Base-by-base conservation (phyloP, 2,113 vertebrate species). In the Rhinolophus ferrumequinum region DNA sequence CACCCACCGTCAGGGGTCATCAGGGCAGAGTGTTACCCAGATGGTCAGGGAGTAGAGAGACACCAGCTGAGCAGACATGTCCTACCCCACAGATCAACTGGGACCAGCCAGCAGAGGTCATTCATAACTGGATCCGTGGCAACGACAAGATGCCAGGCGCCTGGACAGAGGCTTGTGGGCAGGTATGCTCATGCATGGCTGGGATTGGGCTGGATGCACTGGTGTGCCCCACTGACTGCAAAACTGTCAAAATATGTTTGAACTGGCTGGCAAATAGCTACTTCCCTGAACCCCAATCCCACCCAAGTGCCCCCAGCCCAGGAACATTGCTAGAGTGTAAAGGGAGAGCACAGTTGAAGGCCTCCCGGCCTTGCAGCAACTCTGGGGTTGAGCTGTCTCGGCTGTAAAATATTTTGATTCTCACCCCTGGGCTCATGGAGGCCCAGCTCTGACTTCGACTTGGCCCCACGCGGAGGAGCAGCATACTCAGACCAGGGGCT, bases 91-190 rank as follows among this genome's bases (percentile, higher is more conserved):
- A 99, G 99, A 99, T 99, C 79, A 98, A 99, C 96, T 99, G 99
- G 99, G 99, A 99, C 88, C 99, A 99, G 96, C 90, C 99, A 0
- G 99, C 99, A 22, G 98, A 99, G 96, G 98, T 97, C 50, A 97
- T 99, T 70, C 99, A 99, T 98, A 99, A 99, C 98, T 99, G 99
- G 99, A 99, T 99, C 98, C 97, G 99, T 92, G 99, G 99, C 28
- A 99, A 99, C 0, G 99, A 99, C 98, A 99, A 99, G 96, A 99
- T 99, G 33, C 99, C 99, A 0, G 99, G 99, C 0, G 99, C 99
- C 92, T 99, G 99, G 99, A 98, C 99, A 1, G 99, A 99, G 88
- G 98, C 99, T 16, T 98, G 99, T 9, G 99, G 99, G 82, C 98
- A 99, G 98, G 99, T 99, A 93, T 88, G 97, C 96, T 33, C 21